phyloP scores from a whole-genome alignment of 92 coral and sea anemone species.

The Palythoa grandiflora region DNA sequence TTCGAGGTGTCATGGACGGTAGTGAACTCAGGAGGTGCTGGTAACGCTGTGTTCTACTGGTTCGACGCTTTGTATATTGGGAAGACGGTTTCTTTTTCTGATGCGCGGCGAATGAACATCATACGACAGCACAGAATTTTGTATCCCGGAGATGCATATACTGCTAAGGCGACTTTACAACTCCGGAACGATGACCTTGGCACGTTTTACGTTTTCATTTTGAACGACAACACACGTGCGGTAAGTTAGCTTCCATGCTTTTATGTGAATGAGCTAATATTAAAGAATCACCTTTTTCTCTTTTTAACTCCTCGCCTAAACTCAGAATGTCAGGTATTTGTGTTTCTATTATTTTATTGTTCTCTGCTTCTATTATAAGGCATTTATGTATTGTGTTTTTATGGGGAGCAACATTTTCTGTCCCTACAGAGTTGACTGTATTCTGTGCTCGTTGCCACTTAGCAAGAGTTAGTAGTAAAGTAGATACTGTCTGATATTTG shows the following conservation, averaged over 20 bases:
- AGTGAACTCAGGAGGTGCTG: slow-evolving; percentile 71
- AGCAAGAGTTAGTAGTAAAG: not conserved
- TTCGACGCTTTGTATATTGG: slow-evolving; percentile 70
- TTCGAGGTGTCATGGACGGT: slow-evolving; percentile 86
- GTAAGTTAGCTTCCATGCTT: slow-evolving; percentile 3
- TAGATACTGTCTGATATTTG: no score
- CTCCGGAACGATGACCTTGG: slow-evolving; percentile 72
- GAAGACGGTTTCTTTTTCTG: slow-evolving; percentile 52
- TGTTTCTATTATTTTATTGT: no score
- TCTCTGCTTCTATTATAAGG: no score
- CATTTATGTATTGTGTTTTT: no score
- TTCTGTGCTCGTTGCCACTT: not conserved
- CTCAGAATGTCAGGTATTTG: no score
- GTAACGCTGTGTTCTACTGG: slow-evolving; percentile 65
- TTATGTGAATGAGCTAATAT: not conserved
- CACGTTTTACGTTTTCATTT: slow-evolving; percentile 72
- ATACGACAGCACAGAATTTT: slow-evolving; percentile 65
- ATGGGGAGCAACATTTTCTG: no score
- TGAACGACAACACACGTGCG: slow-evolving; percentile 48
- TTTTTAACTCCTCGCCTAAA: not conserved
- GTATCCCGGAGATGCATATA: slow-evolving; percentile 72
- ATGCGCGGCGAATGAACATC: slow-evolving; percentile 52
- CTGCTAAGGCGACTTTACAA: slow-evolving; percentile 58
- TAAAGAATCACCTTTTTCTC: not conserved
- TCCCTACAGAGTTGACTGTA: not conserved